A percentile compares a stretch with the other conserved stretches of the same genome.
These are phyloP conservation scores for Nycticorax nycticorax DNA, from an alignment of 2,113 vertebrate species.

Conservation along the genomic window DNA sequence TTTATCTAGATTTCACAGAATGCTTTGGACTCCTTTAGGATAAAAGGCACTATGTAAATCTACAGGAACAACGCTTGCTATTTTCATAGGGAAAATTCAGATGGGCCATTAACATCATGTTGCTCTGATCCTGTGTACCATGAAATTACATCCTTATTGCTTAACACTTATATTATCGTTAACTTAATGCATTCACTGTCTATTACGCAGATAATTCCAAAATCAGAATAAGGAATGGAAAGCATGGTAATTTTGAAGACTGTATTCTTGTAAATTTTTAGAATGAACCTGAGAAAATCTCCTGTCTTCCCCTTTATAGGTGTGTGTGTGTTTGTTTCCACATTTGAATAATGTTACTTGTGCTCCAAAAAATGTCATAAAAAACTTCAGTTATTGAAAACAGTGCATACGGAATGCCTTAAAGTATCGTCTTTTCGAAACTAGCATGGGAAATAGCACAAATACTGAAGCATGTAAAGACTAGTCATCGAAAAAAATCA, in stretches of 20 bases:
- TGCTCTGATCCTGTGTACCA: neutral
- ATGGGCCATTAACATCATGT: neutral
- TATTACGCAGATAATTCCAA: neutral
- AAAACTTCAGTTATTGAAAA: neutral
- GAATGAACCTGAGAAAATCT: neutral
- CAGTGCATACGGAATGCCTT: neutral
- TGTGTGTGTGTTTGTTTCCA: neutral
- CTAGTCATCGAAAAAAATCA: neutral
- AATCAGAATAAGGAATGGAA: neutral
- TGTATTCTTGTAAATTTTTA: neutral
- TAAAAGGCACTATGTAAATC: slow-evolving; percentile 48
- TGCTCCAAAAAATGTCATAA: neutral
- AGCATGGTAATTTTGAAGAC: neutral
- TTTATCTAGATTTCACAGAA: slow-evolving; percentile 4
- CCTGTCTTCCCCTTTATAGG: neutral
- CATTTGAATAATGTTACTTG: neutral
- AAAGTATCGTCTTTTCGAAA: neutral
- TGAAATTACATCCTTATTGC: slow-evolving; percentile 32
- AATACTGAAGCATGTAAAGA: neutral
- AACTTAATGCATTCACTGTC: neutral
- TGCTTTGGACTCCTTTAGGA: slow-evolving; percentile 49
- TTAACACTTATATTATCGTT: neutral
- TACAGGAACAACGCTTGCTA: slow-evolving; percentile 15
- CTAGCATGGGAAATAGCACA: neutral
- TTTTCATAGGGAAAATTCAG: neutral